Percentiles rank a stretch among this genome's conserved stretches.
Conservation (phyloP, 2,888 invertebrate species). For the Miltochrista miniata region DNA sequence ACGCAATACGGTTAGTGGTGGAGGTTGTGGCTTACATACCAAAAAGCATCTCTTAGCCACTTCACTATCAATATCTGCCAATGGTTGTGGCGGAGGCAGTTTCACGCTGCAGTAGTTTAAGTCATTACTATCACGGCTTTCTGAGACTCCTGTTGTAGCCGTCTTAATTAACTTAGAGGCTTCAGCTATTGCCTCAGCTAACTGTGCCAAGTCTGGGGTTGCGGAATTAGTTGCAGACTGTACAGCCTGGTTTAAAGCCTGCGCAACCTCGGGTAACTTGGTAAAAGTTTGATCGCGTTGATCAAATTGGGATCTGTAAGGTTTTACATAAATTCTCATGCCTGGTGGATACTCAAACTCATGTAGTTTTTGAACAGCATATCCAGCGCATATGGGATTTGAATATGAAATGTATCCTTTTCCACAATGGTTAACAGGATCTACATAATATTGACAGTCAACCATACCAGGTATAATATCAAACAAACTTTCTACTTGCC, state of each 20-base stretch:
- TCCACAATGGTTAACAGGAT: constrained; percentile 73
- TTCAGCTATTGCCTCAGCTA: constrained; percentile 90
- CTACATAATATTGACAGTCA: constrained; percentile 72
- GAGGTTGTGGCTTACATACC: constrained; percentile 86
- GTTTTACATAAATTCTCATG: constrained; percentile 89
- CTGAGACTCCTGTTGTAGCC: constrained; percentile 71
- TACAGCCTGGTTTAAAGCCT: constrained; percentile 61
- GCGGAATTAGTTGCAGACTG: constrained; percentile 43
- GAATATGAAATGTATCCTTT: constrained; percentile 64
- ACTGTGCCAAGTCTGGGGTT: constrained; percentile 84
- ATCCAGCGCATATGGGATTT: constrained; percentile 74
- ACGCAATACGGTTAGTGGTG: constrained; percentile 90
- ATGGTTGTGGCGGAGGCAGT: constrained; percentile 88
- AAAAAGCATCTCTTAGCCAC: constrained; percentile 88
- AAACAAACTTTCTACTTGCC: constrained; percentile 92
- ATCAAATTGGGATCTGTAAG: constrained; percentile 72
- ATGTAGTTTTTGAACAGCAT: constrained; percentile 93
- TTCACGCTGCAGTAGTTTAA: constrained; percentile 86
- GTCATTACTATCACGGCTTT: constrained; percentile 51
- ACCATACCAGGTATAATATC: constrained; percentile 89
- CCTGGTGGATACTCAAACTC: constrained; percentile 97
- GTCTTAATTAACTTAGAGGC: constrained; percentile 89
- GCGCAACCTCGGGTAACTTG: constrained; percentile 53
- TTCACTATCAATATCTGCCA: constrained; percentile 86
- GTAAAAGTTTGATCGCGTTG: constrained; percentile 43